phyloP scores from a whole-genome alignment of 2,797 vertebrate genomes.

The Melanotaenia maccullochi region DNA sequence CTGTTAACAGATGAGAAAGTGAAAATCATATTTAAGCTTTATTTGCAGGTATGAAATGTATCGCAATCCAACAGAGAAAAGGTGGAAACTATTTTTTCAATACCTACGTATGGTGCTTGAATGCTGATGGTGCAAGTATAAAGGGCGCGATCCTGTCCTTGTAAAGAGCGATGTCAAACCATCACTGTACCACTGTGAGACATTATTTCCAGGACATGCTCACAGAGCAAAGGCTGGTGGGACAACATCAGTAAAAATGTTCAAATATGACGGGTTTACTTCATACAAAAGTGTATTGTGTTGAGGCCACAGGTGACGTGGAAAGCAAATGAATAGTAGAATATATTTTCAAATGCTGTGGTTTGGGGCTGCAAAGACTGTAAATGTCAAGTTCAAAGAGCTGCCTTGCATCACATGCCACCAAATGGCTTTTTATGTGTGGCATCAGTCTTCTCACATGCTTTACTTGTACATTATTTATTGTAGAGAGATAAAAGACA shows the following conservation, averaged over 20 bases:
- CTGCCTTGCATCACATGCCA: slow-evolving; percentile 36
- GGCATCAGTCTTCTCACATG: slow-evolving; percentile 54
- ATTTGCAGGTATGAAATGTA: neutral
- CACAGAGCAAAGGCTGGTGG: neutral
- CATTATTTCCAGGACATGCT: neutral
- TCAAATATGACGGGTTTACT: neutral
- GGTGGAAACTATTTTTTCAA: neutral
- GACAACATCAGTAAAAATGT: neutral
- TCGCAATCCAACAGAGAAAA: neutral
- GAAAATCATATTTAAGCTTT: neutral
- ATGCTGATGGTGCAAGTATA: neutral
- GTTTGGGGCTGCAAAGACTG: slow-evolving; percentile 13
- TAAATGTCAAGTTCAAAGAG: slow-evolving; percentile 68
- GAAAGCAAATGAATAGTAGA: slow-evolving; percentile 15
- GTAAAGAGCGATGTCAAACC: neutral
- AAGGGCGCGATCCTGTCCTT: neutral
- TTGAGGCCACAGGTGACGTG: slow-evolving; percentile 4
- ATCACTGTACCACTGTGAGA: neutral
- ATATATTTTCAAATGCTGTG: slow-evolving; percentile 13
- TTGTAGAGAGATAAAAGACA: slow-evolving; percentile 70
- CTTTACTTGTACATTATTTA: slow-evolving; percentile 72
- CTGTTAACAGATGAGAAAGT: neutral
- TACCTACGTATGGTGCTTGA: neutral
- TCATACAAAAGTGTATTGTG: slow-evolving; percentile 4
- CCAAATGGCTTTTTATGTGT: slow-evolving; percentile 51